A percentile compares a stretch with the other conserved stretches of the same genome.
Conservation (phyloP, 2,888 invertebrate genomes). For the Adelognathus sp. region DNA sequence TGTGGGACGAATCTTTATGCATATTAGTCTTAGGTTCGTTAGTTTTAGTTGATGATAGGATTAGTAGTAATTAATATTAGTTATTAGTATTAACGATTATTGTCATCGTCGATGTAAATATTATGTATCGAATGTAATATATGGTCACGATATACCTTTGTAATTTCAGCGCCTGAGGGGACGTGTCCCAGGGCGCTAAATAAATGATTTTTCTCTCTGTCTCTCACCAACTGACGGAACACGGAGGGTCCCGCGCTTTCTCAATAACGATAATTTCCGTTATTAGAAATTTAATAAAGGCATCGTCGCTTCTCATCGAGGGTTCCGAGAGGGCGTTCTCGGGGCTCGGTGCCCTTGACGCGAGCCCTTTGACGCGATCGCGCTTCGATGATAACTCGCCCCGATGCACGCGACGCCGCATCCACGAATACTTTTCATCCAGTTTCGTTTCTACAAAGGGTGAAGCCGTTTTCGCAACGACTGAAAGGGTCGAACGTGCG, state of each 20-base stretch:
- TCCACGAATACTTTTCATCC: not conserved
- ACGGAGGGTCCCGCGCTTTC: conserved; percentile 53
- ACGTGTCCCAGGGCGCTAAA: no score
- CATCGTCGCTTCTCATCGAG: conserved; percentile 30
- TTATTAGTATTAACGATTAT: no score
- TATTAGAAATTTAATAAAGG: conserved; percentile 79
- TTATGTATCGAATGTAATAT: no score
- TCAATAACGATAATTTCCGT: conserved; percentile 78
- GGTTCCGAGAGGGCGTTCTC: not conserved
- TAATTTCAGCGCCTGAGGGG: no score
- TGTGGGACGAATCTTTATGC: no score
- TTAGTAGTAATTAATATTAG: no score
- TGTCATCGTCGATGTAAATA: no score
- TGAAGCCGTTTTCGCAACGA: conserved; percentile 1
- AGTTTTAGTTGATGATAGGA: no score
- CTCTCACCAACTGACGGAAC: not conserved
- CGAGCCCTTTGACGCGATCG: conserved; percentile 54
- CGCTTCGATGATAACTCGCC: conserved; percentile 45
- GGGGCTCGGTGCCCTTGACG: conserved; percentile 7
- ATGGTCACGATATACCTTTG: no score
- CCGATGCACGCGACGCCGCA: conserved; percentile 46
- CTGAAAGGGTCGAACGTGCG: conserved; percentile 30
- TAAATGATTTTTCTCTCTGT: not conserved
- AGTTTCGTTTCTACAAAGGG: conserved; percentile 16
- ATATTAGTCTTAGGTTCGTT: no score